Base-by-base conservation (phyloP, 2,888 invertebrate genomes). In the Morinoia aosen region DNA sequence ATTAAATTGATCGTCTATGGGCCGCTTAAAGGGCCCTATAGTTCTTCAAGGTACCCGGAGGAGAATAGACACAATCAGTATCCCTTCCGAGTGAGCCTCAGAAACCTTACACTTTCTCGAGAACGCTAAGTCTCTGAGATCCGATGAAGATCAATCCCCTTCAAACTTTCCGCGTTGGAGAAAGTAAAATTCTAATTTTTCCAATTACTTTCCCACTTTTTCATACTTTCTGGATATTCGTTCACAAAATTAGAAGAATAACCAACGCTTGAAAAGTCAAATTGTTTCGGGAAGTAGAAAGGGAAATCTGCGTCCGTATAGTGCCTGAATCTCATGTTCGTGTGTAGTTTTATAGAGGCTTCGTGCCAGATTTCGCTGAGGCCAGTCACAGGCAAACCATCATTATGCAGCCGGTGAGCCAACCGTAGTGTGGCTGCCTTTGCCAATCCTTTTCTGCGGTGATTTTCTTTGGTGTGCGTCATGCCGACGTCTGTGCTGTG, bases 361-460 rank as follows among this genome's bases (percentile, higher is more conserved):
- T 90, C 90, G 48, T 90, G 11, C 39, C 48, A 12, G 90, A 40
- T 39, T 16, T 90, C 90, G 2, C 40, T 90, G 19, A 90, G 40
- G 3, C 90, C 93, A 10, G 93, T 93, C 1, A 90, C 93, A 2
- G 58, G 93, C 11, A 93, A 16, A 11, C 93, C 93, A 0, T 16
- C 93, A 8, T 25, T 57, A 48, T 93, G 93, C 11, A 93, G 57
- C 93, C 48, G 2, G 48, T 93, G 93, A 57, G 33, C 93, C n/a
- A 93, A 57, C 56, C 25, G 56, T 25, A 93, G 25, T 11, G 93
- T 57, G 33, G 57, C 93, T 57, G 93, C 93, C 57, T 33, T 16
- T 5, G 93, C 93, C 57, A 93, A 39, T 8, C 93, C 93, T 93
- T 57, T 93, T 57, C 93, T 57, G 56, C 93, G 56, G 93, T 93